Conservation (phyloP, 2,797 vertebrate genomes). For the Gallinago stenura region DNA sequence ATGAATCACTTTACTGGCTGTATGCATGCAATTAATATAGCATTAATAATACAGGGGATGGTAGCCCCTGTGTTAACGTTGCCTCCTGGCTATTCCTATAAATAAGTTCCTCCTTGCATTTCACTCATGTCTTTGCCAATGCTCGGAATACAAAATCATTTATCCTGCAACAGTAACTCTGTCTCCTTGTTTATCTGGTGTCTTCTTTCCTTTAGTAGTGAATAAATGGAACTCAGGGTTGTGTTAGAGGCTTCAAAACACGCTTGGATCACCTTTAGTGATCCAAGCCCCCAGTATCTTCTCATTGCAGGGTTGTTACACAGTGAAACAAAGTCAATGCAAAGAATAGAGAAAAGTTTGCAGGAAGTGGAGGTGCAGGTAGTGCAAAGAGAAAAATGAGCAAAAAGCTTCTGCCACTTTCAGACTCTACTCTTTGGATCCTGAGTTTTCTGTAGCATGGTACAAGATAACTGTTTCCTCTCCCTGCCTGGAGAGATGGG, state of each 20-base stretch:
- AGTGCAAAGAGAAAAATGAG: constrained; percentile 83
- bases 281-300: not conserved
- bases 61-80: not conserved
- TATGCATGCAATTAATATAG: not conserved
- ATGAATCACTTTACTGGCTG: not conserved
- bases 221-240: fast-evolving
- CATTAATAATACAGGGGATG: not conserved
- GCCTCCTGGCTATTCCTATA: not conserved
- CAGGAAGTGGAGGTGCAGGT: constrained; percentile 88
- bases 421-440: constrained; percentile 86
- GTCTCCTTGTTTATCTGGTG: fast-evolving
- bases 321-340: constrained; percentile 82
- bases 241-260: not conserved
- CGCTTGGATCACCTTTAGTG: not conserved
- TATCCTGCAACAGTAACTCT: not conserved
- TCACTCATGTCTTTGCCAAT: not conserved
- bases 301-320: constrained; percentile 76
- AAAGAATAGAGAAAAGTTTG: constrained; percentile 85
- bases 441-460: constrained; percentile 82
- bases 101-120: not conserved
- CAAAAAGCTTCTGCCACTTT: constrained; percentile 87
- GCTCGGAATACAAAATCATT: not conserved
- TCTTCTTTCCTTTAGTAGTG: not conserved
- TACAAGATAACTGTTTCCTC: not conserved
- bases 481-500: not conserved